A percentile compares a stretch with the other conserved stretches of the same genome.
Conservation (phyloP, 2,888 invertebrate genomes). For the Monopis laevigella region DNA sequence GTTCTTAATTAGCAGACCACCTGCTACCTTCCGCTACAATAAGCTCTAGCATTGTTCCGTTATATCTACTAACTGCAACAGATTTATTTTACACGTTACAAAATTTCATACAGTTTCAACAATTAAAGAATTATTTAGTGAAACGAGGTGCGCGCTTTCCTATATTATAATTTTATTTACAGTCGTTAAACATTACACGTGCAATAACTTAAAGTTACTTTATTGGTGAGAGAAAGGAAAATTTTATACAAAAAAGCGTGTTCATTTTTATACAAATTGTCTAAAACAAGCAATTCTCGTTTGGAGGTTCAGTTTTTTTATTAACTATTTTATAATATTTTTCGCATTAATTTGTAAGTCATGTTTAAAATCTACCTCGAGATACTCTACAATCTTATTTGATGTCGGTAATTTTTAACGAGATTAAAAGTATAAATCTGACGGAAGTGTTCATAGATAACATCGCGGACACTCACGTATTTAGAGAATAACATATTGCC, state of each 20-base stretch:
- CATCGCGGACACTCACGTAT: slow-evolving; percentile 32
- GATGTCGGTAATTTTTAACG: slow-evolving; percentile 31
- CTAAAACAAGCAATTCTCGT: too few species aligned
- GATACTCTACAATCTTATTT: slow-evolving; percentile 5
- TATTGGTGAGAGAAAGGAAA: background rate
- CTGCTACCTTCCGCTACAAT: slow-evolving; percentile 20
- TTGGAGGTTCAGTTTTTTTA: background rate
- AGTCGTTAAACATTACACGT: too few species aligned
- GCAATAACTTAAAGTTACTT: too few species aligned
- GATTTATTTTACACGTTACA: slow-evolving; percentile 1
- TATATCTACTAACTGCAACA: slow-evolving; percentile 4
- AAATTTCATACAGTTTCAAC: background rate
- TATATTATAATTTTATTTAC: too few species aligned
- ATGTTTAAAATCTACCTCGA: background rate
- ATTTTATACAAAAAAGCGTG: background rate
- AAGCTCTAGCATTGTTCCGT: slow-evolving; percentile 11
- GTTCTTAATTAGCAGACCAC: slow-evolving; percentile 31
- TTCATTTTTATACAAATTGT: background rate
- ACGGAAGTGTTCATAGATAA: slow-evolving; percentile 39
- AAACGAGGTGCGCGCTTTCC: too few species aligned
- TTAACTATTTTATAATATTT: background rate
- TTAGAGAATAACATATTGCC: slow-evolving; percentile 43
- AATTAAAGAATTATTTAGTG: too few species aligned
- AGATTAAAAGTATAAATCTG: slow-evolving; percentile 42
- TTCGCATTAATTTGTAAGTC: background rate